Base-by-base conservation (phyloP, 2,797 vertebrate species). In the Sebastes jordani region DNA sequence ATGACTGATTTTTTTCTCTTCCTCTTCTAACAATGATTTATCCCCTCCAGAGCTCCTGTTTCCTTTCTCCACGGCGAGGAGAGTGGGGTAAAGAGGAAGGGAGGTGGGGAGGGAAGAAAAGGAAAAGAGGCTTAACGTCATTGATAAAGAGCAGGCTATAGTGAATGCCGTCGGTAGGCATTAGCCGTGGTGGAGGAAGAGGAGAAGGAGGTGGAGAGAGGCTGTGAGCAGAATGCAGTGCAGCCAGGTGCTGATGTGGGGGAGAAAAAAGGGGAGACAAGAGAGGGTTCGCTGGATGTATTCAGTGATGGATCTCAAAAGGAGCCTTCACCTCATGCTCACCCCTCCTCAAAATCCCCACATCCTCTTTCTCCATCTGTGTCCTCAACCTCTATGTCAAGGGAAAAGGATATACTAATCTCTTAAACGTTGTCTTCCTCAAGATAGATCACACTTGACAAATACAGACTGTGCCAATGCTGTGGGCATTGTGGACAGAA, bases 121-220 rank as follows among this genome's bases (percentile, higher is more conserved):
- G 74, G 55, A 83, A 86, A 82, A 80, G 86, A 88, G 81, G 91
- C 87, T 93, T 92, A 92, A 89, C 86, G 82, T 93, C 93, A 95
- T 93, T 94, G 91, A 94, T 95, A 85, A 94, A 90, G 89, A 94
- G 86, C 85, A 75, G 84, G 88, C 82, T 80, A 42, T 42, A 46
- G 63, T 68, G 85, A 82, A 22, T 80, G 71, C 84, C 54, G 74
- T 89, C 72, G 74, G 84, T 75, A 32, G 90, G 85, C 85, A 88
- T 90, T 85, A 86, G 69, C 78, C 18, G 70, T 86, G 84, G 88
- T 86, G 69, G 89, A 81, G 78, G 80, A 84, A 76, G 84, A 90
- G 83, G 27, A 86, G 86, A 76, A 89, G 83, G 79, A 84, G 85
- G 81, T 66, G 71, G 75, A 88, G 84, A 86, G 74, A 86, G 74